phyloP scores from a whole-genome alignment of 2,113 vertebrate genomes.

The Pithys albifrons region DNA sequence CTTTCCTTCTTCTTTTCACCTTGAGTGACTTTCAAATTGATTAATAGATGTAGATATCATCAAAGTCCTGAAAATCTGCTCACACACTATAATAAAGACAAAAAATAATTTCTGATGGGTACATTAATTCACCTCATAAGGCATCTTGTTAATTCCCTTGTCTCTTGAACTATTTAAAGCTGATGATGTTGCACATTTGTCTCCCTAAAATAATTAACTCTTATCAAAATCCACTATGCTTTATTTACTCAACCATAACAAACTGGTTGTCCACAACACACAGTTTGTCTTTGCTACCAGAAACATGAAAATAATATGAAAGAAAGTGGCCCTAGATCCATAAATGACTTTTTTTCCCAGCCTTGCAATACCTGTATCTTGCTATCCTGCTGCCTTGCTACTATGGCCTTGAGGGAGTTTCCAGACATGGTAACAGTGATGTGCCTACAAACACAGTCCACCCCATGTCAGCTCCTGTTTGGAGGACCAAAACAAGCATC shows the following conservation, averaged over 20 bases:
- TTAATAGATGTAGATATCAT: constrained; percentile 39
- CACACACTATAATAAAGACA: neutral
- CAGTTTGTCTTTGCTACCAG: neutral
- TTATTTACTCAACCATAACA: neutral
- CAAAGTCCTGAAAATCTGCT: neutral
- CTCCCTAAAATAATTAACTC: neutral
- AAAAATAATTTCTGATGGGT: neutral
- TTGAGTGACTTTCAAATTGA: constrained; percentile 15
- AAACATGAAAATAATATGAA: neutral
- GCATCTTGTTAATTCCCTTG: neutral
- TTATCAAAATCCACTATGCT: neutral
- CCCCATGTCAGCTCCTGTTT: neutral
- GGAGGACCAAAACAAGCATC: neutral
- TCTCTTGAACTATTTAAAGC: neutral
- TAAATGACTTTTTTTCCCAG: neutral
- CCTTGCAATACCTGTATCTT: neutral
- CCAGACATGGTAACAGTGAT: neutral
- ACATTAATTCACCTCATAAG: neutral
- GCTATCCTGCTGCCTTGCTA: neutral
- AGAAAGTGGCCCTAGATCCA: neutral
- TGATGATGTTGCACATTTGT: neutral
- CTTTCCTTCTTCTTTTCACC: constrained; percentile 24
- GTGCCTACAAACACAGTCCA: neutral
- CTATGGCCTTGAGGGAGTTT: neutral
- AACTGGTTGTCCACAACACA: neutral